Conservation (phyloP, 2,797 vertebrate species). For the Phaenicophaeus curvirostris region DNA sequence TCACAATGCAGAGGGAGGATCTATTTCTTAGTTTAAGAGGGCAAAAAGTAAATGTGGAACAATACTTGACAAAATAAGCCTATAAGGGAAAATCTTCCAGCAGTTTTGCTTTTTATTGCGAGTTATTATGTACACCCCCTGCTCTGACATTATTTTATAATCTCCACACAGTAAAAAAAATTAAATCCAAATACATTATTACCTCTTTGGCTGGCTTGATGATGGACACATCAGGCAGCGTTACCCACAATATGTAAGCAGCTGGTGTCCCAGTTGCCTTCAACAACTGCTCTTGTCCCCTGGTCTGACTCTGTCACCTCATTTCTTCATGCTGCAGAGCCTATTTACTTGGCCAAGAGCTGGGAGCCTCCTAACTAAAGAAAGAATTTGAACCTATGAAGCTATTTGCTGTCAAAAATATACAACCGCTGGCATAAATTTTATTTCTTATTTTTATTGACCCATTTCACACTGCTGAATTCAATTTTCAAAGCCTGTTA, state of each 20-base stretch:
- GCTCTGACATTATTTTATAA: slow-evolving; percentile 20
- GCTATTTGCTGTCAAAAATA: slow-evolving; percentile 27
- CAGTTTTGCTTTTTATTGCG: not conserved
- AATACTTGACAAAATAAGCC: slow-evolving; percentile 57
- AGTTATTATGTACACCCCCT: slow-evolving; percentile 21
- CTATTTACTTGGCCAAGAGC: not conserved
- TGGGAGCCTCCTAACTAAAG: not conserved
- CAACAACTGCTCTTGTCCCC: not conserved
- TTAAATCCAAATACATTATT: not conserved
- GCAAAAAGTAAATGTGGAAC: slow-evolving; percentile 49
- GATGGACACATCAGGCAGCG: not conserved
- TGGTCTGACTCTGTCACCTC: not conserved
- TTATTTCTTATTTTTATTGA: slow-evolving; percentile 62
- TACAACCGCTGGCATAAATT: slow-evolving; percentile 31
- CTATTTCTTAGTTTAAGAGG: slow-evolving; percentile 43
- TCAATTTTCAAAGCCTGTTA: slow-evolving; percentile 49
- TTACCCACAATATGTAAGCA: not conserved
- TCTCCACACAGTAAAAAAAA: not conserved
- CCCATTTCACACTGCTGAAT: slow-evolving; percentile 2
- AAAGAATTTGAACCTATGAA: not conserved
- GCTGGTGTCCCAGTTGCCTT: not conserved
- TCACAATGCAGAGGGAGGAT: slow-evolving; percentile 53
- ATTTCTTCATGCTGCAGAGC: not conserved
- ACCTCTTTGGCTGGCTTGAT: not conserved
- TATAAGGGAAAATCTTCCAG: slow-evolving; percentile 14